Conservation (phyloP, 2,113 vertebrate genomes). For the Aix galericulata region DNA sequence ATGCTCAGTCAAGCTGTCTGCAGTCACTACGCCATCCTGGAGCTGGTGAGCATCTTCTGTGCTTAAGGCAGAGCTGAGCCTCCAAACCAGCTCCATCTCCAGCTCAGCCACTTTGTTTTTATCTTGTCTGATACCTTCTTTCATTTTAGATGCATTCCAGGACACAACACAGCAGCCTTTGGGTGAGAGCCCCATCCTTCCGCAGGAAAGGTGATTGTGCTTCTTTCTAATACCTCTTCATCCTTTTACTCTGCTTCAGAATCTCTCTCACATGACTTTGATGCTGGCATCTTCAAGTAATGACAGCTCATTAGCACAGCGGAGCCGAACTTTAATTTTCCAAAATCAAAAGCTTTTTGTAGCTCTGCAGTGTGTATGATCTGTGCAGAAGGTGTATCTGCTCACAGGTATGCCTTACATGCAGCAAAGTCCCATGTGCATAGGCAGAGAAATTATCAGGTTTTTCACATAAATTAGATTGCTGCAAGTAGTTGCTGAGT, state of each 20-base stretch:
- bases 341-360: background rate
- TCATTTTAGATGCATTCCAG: background rate
- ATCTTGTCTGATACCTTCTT: background rate
- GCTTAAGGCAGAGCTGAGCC: background rate
- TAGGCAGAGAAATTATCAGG: background rate
- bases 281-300: background rate
- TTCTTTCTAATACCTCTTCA: background rate
- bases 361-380: background rate
- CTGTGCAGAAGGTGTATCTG: background rate
- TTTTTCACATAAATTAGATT: background rate
- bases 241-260: background rate
- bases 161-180: background rate
- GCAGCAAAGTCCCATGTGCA: rapidly evolving
- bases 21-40: background rate
- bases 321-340: background rate
- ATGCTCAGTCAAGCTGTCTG: rapidly evolving
- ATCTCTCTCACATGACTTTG: background rate
- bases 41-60: rapidly evolving
- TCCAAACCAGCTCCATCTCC: background rate
- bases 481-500: background rate
- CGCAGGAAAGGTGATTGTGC: rapidly evolving
- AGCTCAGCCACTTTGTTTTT: background rate
- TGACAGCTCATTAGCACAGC: background rate
- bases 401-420: background rate
- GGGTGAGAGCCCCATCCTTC: background rate